A percentile compares a stretch with the other conserved stretches of the same genome.
phyloP scores from a whole-genome alignment of 2,888 invertebrate genomes.

The Dioctria rufipes region DNA sequence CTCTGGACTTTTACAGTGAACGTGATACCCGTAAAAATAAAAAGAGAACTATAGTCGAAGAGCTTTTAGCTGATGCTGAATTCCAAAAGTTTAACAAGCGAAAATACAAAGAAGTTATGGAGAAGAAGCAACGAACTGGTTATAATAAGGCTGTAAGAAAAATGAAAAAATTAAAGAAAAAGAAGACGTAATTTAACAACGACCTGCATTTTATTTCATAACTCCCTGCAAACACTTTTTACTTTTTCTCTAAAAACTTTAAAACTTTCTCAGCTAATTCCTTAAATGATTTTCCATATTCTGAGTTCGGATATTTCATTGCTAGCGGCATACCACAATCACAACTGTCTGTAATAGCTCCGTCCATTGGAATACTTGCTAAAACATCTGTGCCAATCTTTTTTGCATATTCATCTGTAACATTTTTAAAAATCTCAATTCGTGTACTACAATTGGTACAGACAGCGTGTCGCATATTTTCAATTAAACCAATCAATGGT shows the following conservation, averaged over 20 bases:
- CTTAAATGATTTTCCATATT: slow-evolving; percentile 64
- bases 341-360: slow-evolving; percentile 67
- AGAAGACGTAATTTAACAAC: slow-evolving; percentile 61
- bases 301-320: slow-evolving; percentile 65
- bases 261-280: slow-evolving; percentile 61
- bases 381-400: slow-evolving; percentile 79
- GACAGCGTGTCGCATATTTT: slow-evolving; percentile 89
- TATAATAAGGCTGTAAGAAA: slow-evolving; percentile 83
- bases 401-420: slow-evolving; percentile 75
- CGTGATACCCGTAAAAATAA: slow-evolving; percentile 88
- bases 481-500: slow-evolving; percentile 89
- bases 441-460: slow-evolving; percentile 85
- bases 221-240: neutral
- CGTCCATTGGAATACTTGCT: slow-evolving; percentile 73
- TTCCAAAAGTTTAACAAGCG: slow-evolving; percentile 86
- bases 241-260: slow-evolving; percentile 56
- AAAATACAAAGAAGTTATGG: slow-evolving; percentile 84
- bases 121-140: slow-evolving; percentile 79
- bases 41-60: slow-evolving; percentile 93
- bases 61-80: slow-evolving; percentile 90
- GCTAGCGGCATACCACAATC: slow-evolving; percentile 68
- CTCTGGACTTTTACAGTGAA: slow-evolving; percentile 89
- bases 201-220: neutral
- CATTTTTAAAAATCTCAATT: slow-evolving; percentile 82
- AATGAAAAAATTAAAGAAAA: slow-evolving; percentile 75